Percentiles rank a stretch among this genome's conserved stretches.
These are phyloP conservation scores for Vulpes vulpes DNA, from an alignment of 2,113 vertebrate genomes.

Conservation along the genomic window DNA sequence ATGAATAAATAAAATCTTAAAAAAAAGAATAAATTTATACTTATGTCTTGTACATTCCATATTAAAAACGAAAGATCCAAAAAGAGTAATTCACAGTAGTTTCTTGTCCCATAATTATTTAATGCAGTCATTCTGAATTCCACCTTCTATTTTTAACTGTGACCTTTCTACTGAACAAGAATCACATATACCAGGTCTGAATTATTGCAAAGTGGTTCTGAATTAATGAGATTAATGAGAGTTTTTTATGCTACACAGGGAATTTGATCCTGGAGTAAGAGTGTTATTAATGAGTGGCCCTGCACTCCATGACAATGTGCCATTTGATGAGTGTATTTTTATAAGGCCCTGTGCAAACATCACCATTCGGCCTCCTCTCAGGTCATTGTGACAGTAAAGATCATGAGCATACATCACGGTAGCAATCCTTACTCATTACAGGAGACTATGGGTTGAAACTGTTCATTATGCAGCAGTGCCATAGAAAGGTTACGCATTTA, in stretches of 20 bases:
- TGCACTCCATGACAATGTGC: conserved; percentile 15
- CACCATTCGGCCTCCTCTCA: not conserved
- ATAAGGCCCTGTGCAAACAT: conserved; percentile 49
- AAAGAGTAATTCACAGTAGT: not conserved
- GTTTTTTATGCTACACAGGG: not conserved
- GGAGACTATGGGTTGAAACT: not conserved
- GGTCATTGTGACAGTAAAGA: not conserved
- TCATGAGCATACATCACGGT: not conserved
- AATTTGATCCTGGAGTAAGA: not conserved
- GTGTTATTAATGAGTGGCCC: conserved; percentile 45
- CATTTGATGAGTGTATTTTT: conserved; percentile 53
- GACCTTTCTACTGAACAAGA: not conserved
- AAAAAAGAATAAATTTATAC: not conserved
- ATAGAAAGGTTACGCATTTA: not conserved
- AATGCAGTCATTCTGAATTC: not conserved
- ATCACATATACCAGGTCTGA: not conserved
- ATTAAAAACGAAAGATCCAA: not conserved
- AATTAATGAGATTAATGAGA: conserved; percentile 56
- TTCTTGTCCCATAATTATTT: not conserved
- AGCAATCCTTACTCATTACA: too few relatives aligned
- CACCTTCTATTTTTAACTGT: not conserved
- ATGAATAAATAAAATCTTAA: not conserved
- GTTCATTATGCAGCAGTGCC: not conserved
- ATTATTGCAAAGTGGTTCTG: conserved; percentile 10
- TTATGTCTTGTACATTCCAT: not conserved